Evolutionary conservation across 2,888 invertebrate species (phyloP), one percentile per base, ranked within the genome.

Genomic region (Nymphalis c-album): DNA sequence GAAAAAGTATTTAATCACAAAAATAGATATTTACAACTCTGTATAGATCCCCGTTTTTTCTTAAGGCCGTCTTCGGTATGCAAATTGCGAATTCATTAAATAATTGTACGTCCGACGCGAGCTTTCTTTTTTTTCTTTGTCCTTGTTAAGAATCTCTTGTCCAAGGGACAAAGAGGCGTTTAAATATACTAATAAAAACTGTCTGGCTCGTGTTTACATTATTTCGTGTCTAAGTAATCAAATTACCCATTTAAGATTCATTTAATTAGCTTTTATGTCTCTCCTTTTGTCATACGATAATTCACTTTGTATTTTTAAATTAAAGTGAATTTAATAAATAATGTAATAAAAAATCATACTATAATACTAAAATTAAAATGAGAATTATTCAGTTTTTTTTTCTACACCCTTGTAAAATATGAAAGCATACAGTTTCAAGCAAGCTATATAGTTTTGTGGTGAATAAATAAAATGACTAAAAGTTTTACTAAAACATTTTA

Each of bases 21-120:
- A 18, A 40, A 18, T 2, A n/a, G 7, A 48, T 22, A 40, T 47
- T 40, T 3, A 5, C 79, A 79, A 66, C 83, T 85, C 84, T 78
- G 72, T 75, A 72, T 72, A 76, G 53, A 74, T 83, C 72, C 74
- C 22, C 73, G 75, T 80, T 85, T 85, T 82, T 84, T 85, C 78
- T 78, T 76, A 77, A 80, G 77, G 75, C 80, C 81, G 82, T 82
- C 83, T 85, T 86, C 85, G 86, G 87, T 86, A 90, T 89, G 88
- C 87, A 89, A 90, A 90, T 88, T 88, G 85, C 82, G 84, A 90
- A 88, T 90, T 90, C 89, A 90, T 88, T 88, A 88, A 88, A 90
- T 87, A 84, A 86, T 90, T 88, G 88, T 88, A 83, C 86, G 81
- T 80, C 78, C 80, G 80, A 81, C 77, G 77, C 76, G 77, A 84